phyloP scores from a whole-genome alignment of 2,797 vertebrate genomes.

The Crenuchus spilurus region DNA sequence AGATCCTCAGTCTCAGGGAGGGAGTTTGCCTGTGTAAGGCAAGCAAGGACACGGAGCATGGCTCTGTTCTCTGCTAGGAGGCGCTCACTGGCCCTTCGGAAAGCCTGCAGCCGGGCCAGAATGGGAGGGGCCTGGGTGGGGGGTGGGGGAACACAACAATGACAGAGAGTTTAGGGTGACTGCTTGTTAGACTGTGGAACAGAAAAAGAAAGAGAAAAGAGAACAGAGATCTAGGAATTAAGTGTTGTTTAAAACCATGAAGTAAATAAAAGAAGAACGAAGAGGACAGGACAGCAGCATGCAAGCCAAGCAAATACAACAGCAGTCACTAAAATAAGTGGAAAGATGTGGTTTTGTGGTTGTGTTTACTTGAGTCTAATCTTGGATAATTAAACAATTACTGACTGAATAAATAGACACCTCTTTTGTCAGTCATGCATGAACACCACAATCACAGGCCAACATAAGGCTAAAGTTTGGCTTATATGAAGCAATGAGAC shows the following conservation, averaged over 20 bases:
- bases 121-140: slow-evolving; percentile 84
- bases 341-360: too few species aligned
- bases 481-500: too few species aligned
- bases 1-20: slow-evolving; percentile 90
- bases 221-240: too few species aligned
- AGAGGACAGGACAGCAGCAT: too few species aligned
- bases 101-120: slow-evolving; percentile 88
- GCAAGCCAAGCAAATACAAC: too few species aligned
- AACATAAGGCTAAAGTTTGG: too few species aligned
- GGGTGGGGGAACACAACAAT: slow-evolving; percentile 43
- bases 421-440: too few species aligned
- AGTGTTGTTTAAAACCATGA: not conserved
- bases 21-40: slow-evolving; percentile 84
- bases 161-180: slow-evolving; percentile 35
- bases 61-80: slow-evolving; percentile 93
- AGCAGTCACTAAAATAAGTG: too few species aligned
- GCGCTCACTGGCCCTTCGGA: slow-evolving; percentile 88
- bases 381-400: too few species aligned
- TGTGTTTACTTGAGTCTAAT: too few species aligned
- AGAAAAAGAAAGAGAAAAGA: slow-evolving; percentile 67
- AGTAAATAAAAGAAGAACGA: not conserved
- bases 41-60: slow-evolving; percentile 89
- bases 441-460: too few species aligned
- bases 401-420: too few species aligned
- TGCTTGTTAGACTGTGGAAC: slow-evolving; percentile 57